Base-by-base conservation (phyloP, 2,888 invertebrate species). In the Chironomus riparius region DNA sequence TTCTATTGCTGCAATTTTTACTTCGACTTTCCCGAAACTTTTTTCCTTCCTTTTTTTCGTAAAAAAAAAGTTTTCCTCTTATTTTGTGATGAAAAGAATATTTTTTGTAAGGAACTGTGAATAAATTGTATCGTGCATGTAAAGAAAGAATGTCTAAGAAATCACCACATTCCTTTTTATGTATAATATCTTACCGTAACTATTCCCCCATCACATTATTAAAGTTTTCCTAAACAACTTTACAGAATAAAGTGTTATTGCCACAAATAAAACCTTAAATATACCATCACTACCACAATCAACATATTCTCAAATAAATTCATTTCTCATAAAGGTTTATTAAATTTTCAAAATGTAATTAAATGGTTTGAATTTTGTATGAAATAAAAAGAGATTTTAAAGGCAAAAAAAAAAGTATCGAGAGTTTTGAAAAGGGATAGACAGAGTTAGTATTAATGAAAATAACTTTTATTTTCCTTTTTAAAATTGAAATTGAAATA, bases 281-380 rank as follows among this genome's bases (percentile, higher is more conserved):
- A 15, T 15, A 56, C 18, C 15, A 18, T 56, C 4, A 10, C 38
- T 38, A 38, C 38, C 38, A 10, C 7, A 38, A 56, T 56, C 7
- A 56, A 56, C 3, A 56, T 18, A n/a, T 15, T 56, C 56, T 15
- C 56, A 18, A 38, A 38, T 38, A 38, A 38, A 38, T 38, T 56
- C 6, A 2, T 56, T 15, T 50, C 6, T n/a, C 15, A 15, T 68
- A 2, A n/a, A 24, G 47, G 70, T 70, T 70, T 70, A 70, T 70
- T 70, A 70, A 70, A 70, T 48, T 70, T 70, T 70, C 70, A 70
- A 70, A 47, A 24, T 47, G 70, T 70, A 70, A 70, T 70, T 70
- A 70, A 70, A 70, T 47, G 69, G 47, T 47, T 18, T 56, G 4
- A 38, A 10, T 38, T 38, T 38, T 38, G 38, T 10, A 38, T 38